Conservation (phyloP, 1,140 invertebrate species). For the Cydia splendana region DNA sequence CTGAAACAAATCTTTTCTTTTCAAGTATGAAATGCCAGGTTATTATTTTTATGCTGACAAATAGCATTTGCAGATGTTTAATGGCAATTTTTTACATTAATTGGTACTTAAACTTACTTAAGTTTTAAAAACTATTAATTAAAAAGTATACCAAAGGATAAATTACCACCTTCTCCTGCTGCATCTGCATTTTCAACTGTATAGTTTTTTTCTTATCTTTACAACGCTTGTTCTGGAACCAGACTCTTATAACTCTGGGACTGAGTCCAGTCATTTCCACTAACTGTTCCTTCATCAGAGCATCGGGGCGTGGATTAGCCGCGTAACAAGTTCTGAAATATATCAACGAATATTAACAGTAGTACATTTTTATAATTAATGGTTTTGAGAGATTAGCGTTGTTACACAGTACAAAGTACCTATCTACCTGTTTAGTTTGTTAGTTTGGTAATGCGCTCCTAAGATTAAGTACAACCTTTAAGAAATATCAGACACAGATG, state of each 20-base stretch:
- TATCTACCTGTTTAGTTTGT: too few relatives aligned
- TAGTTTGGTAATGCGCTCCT: too few relatives aligned
- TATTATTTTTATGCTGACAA: neutral
- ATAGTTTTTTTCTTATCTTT: conserved; percentile 99
- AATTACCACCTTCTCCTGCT: conserved; percentile 93
- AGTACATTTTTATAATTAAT: neutral
- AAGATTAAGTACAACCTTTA: too few relatives aligned
- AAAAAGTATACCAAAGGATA: conserved; percentile 40
- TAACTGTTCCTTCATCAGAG: conserved; percentile 99
- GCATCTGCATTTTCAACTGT: conserved; percentile 98
- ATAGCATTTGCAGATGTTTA: neutral
- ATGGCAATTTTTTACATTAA: neutral
- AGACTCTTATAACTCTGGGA: conserved; percentile 97
- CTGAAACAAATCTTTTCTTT: too few relatives aligned
- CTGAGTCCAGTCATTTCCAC: conserved; percentile 99
- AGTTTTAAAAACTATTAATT: neutral
- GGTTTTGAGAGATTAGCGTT: neutral
- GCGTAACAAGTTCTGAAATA: conserved; percentile 91
- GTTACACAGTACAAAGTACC: too few relatives aligned
- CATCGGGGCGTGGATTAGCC: conserved; percentile 98
- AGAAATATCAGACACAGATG: too few relatives aligned
- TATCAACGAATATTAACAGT: too few relatives aligned
- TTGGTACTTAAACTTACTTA: neutral
- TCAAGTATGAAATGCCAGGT: too few relatives aligned
- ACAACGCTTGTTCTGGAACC: conserved; percentile 99